A percentile compares a stretch with the other conserved stretches of the same genome.
Conservation (phyloP, 2,797 vertebrate genomes). For the Pseudocheirus occidentalis region DNA sequence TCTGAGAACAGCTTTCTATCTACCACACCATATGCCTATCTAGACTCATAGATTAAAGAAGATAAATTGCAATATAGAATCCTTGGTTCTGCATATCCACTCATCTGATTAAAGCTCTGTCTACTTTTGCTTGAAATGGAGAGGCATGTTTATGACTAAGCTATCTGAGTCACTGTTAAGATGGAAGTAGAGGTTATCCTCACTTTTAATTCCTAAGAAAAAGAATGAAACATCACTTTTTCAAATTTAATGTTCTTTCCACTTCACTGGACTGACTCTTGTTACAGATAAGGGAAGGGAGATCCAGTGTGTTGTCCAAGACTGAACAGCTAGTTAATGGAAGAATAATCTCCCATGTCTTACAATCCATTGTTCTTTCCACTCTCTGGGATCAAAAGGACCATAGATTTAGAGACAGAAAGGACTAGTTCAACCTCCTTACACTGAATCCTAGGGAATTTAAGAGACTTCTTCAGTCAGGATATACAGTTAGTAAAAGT, state of each 20-base stretch:
- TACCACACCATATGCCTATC: not conserved
- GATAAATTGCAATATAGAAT: not conserved
- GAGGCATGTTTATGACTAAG: slow-evolving; percentile 22
- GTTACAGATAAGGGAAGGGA: not conserved
- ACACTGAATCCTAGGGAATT: not conserved
- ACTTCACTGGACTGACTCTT: not conserved
- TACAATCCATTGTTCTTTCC: not conserved
- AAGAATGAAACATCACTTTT: not conserved
- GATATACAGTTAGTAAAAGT: not conserved
- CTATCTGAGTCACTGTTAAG: slow-evolving; percentile 1
- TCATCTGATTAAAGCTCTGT: not conserved
- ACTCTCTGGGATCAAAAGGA: not conserved
- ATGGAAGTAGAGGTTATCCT: not conserved
- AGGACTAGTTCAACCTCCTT: not conserved
- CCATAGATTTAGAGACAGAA: not conserved
- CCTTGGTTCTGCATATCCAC: not conserved
- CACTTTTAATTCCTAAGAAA: not conserved
- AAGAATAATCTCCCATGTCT: not conserved
- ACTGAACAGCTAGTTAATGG: not conserved
- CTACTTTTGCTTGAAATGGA: slow-evolving; percentile 24
- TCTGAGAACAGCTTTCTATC: not conserved
- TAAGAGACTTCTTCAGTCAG: not conserved
- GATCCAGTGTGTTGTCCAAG: not conserved
- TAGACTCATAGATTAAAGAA: not conserved
- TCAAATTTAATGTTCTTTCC: not conserved